Evolutionary conservation across 2,888 invertebrate genomes (phyloP).

Genomic region (Nymphalis urticae): DNA sequence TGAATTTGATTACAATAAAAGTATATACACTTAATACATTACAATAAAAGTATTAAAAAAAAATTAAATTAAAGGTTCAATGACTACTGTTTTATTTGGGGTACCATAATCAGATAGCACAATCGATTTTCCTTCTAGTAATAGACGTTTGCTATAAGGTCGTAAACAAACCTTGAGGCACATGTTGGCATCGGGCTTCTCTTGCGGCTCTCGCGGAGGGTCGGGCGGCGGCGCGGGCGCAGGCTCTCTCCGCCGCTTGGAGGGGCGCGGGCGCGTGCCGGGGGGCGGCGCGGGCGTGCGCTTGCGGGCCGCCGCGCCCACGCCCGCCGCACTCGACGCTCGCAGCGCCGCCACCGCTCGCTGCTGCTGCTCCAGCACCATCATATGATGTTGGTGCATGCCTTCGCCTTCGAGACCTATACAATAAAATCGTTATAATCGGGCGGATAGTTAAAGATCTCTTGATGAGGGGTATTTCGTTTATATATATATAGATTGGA

Average conservation of each 20-base stretch:
- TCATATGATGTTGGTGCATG: slow-evolving; percentile 83
- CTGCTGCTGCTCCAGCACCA: slow-evolving; percentile 81
- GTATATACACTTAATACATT: too few relatives aligned
- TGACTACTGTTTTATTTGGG: too few relatives aligned
- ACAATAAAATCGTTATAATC: not conserved
- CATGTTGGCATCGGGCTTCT: slow-evolving; percentile 93
- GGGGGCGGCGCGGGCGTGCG: slow-evolving; percentile 48
- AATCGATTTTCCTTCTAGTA: too few relatives aligned
- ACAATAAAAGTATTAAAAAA: too few relatives aligned
- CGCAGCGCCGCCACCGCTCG: slow-evolving; percentile 75
- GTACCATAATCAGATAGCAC: too few relatives aligned
- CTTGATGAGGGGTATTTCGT: too few relatives aligned
- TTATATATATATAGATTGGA: too few relatives aligned
- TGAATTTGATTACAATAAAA: too few relatives aligned
- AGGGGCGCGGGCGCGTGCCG: slow-evolving; percentile 60
- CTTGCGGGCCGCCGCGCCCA: slow-evolving; percentile 52
- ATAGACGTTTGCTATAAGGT: too few relatives aligned
- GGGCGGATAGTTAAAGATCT: too few relatives aligned
- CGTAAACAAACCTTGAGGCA: slow-evolving; percentile 83
- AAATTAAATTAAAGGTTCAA: too few relatives aligned
- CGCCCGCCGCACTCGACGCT: slow-evolving; percentile 40
- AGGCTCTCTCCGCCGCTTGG: slow-evolving; percentile 58
- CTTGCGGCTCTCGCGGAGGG: slow-evolving; percentile 84
- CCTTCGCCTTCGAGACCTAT: slow-evolving; percentile 76
- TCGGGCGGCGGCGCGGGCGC: slow-evolving; percentile 77